These are phyloP conservation scores for Cotesia glomerata DNA, from an alignment of 1,140 invertebrate genomes.

Conservation along the genomic window DNA sequence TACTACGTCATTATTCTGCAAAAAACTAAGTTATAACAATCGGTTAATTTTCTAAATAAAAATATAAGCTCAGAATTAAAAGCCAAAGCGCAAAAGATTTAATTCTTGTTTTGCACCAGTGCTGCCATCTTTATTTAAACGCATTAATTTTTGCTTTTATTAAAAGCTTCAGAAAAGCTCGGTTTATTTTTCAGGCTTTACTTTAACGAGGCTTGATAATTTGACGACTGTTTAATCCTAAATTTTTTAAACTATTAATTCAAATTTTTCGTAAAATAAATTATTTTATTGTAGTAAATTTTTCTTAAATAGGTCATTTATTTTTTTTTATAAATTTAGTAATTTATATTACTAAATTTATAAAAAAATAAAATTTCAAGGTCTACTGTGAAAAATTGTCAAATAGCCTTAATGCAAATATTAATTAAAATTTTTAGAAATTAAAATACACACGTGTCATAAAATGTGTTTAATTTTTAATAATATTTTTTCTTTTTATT, in stretches of 20 bases:
- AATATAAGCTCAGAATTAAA: background rate
- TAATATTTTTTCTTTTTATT: too few species aligned
- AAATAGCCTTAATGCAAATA: background rate
- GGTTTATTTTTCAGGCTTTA: background rate
- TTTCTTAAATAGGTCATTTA: slow-evolving; percentile 60
- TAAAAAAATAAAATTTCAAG: background rate
- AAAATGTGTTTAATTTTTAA: too few species aligned
- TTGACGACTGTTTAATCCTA: slow-evolving; percentile 41
- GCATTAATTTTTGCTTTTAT: background rate
- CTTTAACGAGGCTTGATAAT: slow-evolving; percentile 38
- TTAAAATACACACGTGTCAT: too few species aligned
- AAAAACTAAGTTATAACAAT: slow-evolving; percentile 25
- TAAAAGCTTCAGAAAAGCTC: background rate
- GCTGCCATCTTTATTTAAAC: slow-evolving; percentile 40
- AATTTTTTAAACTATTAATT: slow-evolving; percentile 4
- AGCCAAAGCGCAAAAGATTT: too few species aligned
- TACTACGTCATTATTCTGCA: slow-evolving; percentile 54
- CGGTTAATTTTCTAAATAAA: slow-evolving; percentile 1
- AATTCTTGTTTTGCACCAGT: slow-evolving; percentile 10
- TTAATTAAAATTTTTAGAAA: too few species aligned
- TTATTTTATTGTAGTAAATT: slow-evolving; percentile 20
- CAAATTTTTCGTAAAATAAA: background rate
- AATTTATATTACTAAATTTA: too few species aligned
- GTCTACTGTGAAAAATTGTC: background rate
- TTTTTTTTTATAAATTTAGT: slow-evolving; percentile 31